Evolutionary conservation across 2,888 invertebrate species (phyloP), one percentile per base, ranked within the genome.

Genomic region (Cetonia aurata): DNA sequence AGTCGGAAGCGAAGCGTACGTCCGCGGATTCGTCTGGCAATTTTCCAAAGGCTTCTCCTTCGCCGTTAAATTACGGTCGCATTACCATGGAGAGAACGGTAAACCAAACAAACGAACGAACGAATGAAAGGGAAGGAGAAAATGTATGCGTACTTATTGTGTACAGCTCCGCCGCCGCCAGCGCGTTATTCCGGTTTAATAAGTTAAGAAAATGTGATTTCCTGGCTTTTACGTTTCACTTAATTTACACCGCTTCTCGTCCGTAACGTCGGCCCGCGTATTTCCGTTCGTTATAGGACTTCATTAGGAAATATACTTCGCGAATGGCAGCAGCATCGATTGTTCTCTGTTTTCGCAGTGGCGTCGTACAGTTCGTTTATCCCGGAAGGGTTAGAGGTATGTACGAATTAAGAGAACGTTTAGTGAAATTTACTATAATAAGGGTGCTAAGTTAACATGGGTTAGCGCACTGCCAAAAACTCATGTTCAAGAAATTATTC

Each of bases 171-270:
- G 19, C 62, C 50, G 62, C 50, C 50, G 19, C 62, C 37, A 33
- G n/a, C 37, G 62, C 19, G 33, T 65, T 65, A 65, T 65, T 65
- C 62, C 52, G 62, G 62, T 65, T 65, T 65, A 65, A 65, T 65
- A 65, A 65, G 50, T 65, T 65, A 65, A 65, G 62, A 65, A 65
- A 65, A 65, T 65, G 62, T 65, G 62, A 65, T 65, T 65, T 65
- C 62, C 62, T 52, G 62, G 62, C 50, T 65, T 65, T 65, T 50
- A 50, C 62, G 62, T 50, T 65, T 65, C 50, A 65, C 50, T 65
- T 65, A 65, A 65, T 65, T 65, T 65, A 65, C 25, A 25, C 25
- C 25, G 25, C 25, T 33, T 65, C 48, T 52, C 52, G 12, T 33
- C 37, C 52, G 19, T 25, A 52, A 50, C 50, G 50, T 50, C 37